These are phyloP conservation scores for Caenorhabditis zanzibari DNA, from an alignment of 2,888 invertebrate genomes.

Conservation along the genomic window DNA sequence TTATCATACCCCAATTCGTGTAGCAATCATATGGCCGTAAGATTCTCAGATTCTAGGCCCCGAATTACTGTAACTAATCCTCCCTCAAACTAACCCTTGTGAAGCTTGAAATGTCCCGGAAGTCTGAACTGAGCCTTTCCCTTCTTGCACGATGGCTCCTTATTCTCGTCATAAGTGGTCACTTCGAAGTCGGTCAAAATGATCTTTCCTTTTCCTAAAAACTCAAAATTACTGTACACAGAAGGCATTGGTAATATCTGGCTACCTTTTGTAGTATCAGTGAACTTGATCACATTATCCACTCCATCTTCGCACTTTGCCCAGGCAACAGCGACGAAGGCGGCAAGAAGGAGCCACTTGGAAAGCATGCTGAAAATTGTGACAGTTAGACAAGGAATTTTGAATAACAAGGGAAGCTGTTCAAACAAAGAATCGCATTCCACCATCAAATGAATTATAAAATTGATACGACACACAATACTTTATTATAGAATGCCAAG, in stretches of 20 bases:
- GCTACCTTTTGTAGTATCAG: slow-evolving; percentile 72
- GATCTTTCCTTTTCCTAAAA: slow-evolving; percentile 72
- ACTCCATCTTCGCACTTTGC: slow-evolving; percentile 75
- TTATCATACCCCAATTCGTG: no score
- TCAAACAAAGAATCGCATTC: slow-evolving; percentile 13
- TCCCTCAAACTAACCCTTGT: slow-evolving; percentile 56
- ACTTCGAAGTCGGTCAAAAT: slow-evolving; percentile 74
- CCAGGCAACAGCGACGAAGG: slow-evolving; percentile 28
- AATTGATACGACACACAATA: slow-evolving; percentile 12
- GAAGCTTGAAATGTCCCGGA: slow-evolving; percentile 76
- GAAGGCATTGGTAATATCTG: not conserved
- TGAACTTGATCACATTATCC: slow-evolving; percentile 76
- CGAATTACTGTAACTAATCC: no score
- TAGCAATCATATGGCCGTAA: no score
- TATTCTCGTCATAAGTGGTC: slow-evolving; percentile 74
- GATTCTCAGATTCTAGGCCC: no score
- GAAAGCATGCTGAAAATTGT: slow-evolving; percentile 40
- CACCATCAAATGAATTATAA: slow-evolving; percentile 20
- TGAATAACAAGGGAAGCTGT: slow-evolving; percentile 7
- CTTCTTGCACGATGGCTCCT: slow-evolving; percentile 73
- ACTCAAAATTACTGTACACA: not conserved
- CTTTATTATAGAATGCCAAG: slow-evolving; percentile 10
- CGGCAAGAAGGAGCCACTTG: slow-evolving; percentile 48
- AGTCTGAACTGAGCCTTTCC: slow-evolving; percentile 70
- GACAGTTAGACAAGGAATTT: not conserved